Conservation (phyloP, 2,797 vertebrate species). For the Acipenser ruthenus region DNA sequence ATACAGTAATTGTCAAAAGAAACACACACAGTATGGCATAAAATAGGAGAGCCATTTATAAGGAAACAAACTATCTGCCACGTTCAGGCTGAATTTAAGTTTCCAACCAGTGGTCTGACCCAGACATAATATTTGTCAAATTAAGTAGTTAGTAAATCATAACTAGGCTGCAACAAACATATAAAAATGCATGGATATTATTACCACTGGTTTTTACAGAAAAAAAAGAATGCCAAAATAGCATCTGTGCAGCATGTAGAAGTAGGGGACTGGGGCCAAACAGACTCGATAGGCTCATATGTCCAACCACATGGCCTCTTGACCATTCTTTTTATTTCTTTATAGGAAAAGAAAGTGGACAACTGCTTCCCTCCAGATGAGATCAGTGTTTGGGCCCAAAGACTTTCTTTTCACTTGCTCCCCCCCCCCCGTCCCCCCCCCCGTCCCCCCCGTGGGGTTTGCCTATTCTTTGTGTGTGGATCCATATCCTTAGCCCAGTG, state of each 20-base stretch:
- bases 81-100: too few relatives aligned
- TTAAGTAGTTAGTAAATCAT: too few relatives aligned
- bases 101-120: too few relatives aligned
- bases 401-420: conserved; percentile 31
- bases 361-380: conserved; percentile 25
- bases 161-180: too few relatives aligned
- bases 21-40: too few relatives aligned
- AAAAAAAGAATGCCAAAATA: conserved; percentile 44
- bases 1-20: too few relatives aligned
- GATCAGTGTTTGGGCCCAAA: conserved; percentile 18
- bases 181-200: conserved; percentile 64
- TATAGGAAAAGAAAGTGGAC: conserved; percentile 27
- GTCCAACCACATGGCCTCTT: conserved; percentile 34
- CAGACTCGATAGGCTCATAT: conserved; percentile 36
- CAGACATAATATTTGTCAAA: too few relatives aligned
- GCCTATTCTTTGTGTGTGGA: conserved; percentile 34
- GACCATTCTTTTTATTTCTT: conserved; percentile 19
- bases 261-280: conserved; percentile 58
- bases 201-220: conserved; percentile 50
- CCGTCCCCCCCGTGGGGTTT: conserved; percentile 32
- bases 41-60: too few relatives aligned
- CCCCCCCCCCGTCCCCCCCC: too few relatives aligned
- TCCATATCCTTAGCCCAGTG: conserved; percentile 32
- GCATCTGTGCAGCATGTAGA: conserved; percentile 61
- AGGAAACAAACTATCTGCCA: too few relatives aligned